Conservation (phyloP, 2,888 invertebrate species). For the Plusia festucae region DNA sequence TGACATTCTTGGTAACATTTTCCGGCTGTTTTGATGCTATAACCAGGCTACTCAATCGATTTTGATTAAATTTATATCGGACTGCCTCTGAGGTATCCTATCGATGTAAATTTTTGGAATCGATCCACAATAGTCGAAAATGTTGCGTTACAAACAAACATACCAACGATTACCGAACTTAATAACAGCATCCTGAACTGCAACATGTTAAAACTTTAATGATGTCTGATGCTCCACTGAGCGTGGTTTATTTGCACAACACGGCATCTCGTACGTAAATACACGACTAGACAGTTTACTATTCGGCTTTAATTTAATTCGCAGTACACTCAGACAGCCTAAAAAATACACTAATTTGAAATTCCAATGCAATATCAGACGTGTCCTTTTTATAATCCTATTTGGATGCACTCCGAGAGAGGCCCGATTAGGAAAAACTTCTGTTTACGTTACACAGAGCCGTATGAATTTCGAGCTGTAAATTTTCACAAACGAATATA, state of each 20-base stretch:
- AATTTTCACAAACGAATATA: constrained; percentile 55
- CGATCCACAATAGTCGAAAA: no score
- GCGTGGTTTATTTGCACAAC: constrained; percentile 48
- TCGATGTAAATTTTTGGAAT: no score
- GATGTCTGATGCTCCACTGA: constrained; percentile 37
- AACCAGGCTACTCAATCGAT: no score
- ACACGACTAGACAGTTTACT: constrained; percentile 69
- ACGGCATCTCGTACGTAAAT: constrained; percentile 71
- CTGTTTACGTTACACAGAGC: constrained; percentile 63
- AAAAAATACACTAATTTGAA: constrained; percentile 87
- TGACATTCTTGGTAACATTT: no score
- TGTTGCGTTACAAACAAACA: constrained; percentile 19
- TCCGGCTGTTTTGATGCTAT: no score
- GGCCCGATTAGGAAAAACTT: constrained; percentile 64
- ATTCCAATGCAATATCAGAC: constrained; percentile 82
- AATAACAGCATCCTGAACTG: constrained; percentile 19
- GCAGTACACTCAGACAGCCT: constrained; percentile 80
- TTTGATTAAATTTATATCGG: no score
- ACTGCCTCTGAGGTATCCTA: no score
- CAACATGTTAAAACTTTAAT: constrained; percentile 44
- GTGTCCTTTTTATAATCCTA: constrained; percentile 81
- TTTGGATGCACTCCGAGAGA: constrained; percentile 74
- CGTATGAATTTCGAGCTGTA: constrained; percentile 49
- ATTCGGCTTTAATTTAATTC: constrained; percentile 81
- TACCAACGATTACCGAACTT: constrained; percentile 23